These are phyloP conservation scores for Eremophila alpestris DNA, from an alignment of 2,797 vertebrate species.

Conservation along the genomic window DNA sequence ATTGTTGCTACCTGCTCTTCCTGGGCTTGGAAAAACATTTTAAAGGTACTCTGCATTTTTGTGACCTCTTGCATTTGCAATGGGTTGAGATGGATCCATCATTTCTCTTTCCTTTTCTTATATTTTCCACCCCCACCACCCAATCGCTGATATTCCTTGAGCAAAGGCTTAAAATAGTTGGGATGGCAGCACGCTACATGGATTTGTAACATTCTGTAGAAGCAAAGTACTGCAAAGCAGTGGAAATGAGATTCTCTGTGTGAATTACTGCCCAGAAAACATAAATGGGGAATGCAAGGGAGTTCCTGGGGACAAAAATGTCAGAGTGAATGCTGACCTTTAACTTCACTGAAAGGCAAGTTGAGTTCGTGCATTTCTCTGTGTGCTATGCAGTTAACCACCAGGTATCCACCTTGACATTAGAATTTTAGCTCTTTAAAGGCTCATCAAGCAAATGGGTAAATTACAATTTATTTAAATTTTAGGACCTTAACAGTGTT, in stretches of 20 bases:
- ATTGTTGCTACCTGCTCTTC: not conserved
- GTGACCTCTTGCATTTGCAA: not conserved
- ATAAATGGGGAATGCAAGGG: not conserved
- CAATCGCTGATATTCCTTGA: not conserved
- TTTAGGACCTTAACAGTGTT: not conserved
- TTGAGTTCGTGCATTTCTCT: not conserved
- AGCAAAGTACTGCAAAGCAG: not conserved
- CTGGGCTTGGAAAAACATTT: not conserved
- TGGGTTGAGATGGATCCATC: not conserved
- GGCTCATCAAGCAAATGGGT: not conserved
- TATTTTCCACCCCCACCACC: not conserved
- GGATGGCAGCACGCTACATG: not conserved
- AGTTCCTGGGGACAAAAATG: not conserved
- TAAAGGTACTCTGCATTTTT: not conserved
- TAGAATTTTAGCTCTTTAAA: not conserved
- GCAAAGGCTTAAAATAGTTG: constrained; percentile 1
- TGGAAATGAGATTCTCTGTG: not conserved
- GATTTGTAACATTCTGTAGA: constrained; percentile 18
- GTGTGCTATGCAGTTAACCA: not conserved
- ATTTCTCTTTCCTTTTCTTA: not conserved
- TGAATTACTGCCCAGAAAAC: not conserved
- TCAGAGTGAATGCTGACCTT: not conserved
- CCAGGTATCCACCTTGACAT: not conserved
- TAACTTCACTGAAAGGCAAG: constrained; percentile 2
- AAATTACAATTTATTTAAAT: not conserved